A percentile compares a stretch with the other conserved stretches of the same genome.
Evolutionary conservation across 2,888 invertebrate species (phyloP).

Genomic region (Amphipoea lucens): DNA sequence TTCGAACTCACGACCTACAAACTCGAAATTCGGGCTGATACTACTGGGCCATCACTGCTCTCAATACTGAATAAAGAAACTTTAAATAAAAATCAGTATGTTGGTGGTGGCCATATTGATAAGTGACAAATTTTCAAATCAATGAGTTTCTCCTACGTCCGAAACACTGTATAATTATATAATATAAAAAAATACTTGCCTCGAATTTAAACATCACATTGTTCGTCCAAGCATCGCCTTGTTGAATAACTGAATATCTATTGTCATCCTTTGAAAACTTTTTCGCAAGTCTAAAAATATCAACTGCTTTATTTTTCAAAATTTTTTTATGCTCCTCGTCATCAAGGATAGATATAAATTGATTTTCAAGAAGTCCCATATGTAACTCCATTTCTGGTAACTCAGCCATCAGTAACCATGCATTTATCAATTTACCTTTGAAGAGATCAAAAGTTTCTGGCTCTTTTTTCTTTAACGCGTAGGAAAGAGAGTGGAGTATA

Average conservation of each 20-base stretch:
- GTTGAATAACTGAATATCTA: slow-evolving; percentile 72
- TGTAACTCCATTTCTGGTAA: slow-evolving; percentile 18
- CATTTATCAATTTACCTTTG: slow-evolving; percentile 61
- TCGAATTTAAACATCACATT: slow-evolving; percentile 74
- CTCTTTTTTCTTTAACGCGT: slow-evolving; percentile 72
- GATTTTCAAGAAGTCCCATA: slow-evolving; percentile 57
- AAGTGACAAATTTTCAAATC: neutral
- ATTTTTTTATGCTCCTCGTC: slow-evolving; percentile 64
- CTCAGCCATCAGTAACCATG: slow-evolving; percentile 25
- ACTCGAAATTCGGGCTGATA: too few relatives aligned
- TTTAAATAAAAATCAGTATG: neutral
- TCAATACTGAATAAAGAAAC: neutral
- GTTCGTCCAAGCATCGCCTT: slow-evolving; percentile 79
- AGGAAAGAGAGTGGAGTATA: slow-evolving; percentile 76
- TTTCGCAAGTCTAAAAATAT: slow-evolving; percentile 11
- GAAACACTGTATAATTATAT: neutral
- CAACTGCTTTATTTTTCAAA: slow-evolving; percentile 57
- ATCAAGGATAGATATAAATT: slow-evolving; percentile 60
- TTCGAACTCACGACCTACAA: too few relatives aligned
- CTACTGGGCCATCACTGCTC: too few relatives aligned
- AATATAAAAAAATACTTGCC: slow-evolving; percentile 59
- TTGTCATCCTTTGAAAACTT: slow-evolving; percentile 60
- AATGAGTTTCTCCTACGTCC: neutral
- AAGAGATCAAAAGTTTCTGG: slow-evolving; percentile 66
- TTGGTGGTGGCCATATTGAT: neutral